Base-by-base conservation (phyloP, 1,140 invertebrate species). In the Holcopasites calliopsidis region DNA sequence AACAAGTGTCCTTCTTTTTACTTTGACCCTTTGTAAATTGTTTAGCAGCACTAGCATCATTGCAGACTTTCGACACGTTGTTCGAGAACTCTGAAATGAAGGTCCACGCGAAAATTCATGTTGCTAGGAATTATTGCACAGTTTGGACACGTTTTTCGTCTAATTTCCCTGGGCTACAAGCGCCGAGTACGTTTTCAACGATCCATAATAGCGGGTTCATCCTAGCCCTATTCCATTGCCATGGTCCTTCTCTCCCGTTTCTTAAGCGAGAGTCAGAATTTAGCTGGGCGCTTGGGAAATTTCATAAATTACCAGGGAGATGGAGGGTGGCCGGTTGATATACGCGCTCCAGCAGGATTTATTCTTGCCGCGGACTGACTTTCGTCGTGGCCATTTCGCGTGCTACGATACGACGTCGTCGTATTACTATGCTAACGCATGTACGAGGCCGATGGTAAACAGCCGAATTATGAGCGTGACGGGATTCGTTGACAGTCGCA, bases 401-500 rank as follows among this genome's bases (percentile, higher is more conserved):
- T 55, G 52, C 26, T 6, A 33, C 18, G 13, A 16, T n/a, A 40
- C 40, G 54, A 60, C 47, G 54, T 58, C 55, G 68, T 58, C 55
- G 68, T 33, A 57, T 71, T 71, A 61, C 57, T 61, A 71, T 71
- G 68, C 68, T 61, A 61, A 71, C 55, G 57, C 68, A 50, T 57
- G 55, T 71, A 71, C 50, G 68, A 61, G 23, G n/a, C 21, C 10
- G 16, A 21, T 23, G 44, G 68, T 71, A 71, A 71, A 71, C 68
- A 71, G 52, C 49, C 55, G 61, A 71, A 71, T 71, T 71, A 71
- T 49, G 55, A 61, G 38, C 68, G 42, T 61, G 55, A 71, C 68
- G 55, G 21, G 68, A 26, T 33, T 38, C 31, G 55, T 71, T n/a
- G 68, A 71, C 68, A 71, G 68, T 60, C 42, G 68, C 52, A 61